These are phyloP conservation scores for Zoanthus solanderi DNA, from an alignment of 92 coral and sea anemone species.

Conservation along the genomic window DNA sequence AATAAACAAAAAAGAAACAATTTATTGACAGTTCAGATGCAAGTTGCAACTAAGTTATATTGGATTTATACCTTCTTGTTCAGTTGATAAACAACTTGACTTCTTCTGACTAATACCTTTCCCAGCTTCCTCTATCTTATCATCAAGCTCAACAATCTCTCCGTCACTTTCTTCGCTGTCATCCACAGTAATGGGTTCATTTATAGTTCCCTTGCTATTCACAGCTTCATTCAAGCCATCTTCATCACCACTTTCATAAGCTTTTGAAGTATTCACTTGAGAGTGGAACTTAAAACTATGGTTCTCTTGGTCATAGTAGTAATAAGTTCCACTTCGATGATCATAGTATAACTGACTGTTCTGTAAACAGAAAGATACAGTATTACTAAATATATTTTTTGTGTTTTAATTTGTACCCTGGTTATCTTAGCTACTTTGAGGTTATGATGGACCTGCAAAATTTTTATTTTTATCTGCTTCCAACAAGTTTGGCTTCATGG, in stretches of 20 bases:
- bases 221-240: conserved; percentile 8
- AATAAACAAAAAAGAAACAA: too few relatives aligned
- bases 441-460: too few relatives aligned
- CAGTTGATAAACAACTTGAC: conserved; percentile 5
- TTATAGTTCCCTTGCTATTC: not conserved
- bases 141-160: conserved; percentile 69
- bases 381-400: not conserved
- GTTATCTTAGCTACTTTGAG: too few relatives aligned
- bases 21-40: too few relatives aligned
- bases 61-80: conserved; percentile 19
- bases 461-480: too few relatives aligned
- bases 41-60: too few relatives aligned
- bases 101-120: not conserved
- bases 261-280: conserved; percentile 68
- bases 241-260: not conserved
- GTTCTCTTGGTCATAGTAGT: conserved; percentile 79
- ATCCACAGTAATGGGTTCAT: conserved; percentile 30
- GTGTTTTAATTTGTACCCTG: too few relatives aligned
- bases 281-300: conserved; percentile 85
- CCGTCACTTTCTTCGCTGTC: conserved; percentile 65
- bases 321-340: conserved; percentile 86
- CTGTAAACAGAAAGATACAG: conserved; percentile 53
- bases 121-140: conserved; percentile 29
- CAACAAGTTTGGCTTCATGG: too few relatives aligned
- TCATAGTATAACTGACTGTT: conserved; percentile 86